These are phyloP conservation scores for Calosoma granatense DNA, from an alignment of 1,140 invertebrate species.

Conservation along the genomic window DNA sequence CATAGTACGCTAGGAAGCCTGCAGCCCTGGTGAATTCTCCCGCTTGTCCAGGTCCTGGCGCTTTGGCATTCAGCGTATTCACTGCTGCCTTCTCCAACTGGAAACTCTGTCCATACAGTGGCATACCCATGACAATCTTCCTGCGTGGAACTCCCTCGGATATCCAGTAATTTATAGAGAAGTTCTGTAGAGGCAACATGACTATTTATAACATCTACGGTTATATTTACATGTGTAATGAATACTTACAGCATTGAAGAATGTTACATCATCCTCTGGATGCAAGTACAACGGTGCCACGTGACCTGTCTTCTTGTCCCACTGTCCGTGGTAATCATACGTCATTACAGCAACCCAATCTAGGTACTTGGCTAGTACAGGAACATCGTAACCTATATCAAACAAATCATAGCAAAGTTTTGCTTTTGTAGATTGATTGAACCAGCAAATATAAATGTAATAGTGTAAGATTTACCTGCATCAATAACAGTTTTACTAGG, in stretches of 20 bases:
- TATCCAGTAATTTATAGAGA: conserved; percentile 81
- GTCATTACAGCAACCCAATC: conserved; percentile 81
- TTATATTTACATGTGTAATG: background rate
- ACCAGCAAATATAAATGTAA: background rate
- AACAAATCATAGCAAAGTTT: background rate
- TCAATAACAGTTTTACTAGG: conserved; percentile 83
- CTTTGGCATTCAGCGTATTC: conserved; percentile 61
- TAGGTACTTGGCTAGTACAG: conserved; percentile 55
- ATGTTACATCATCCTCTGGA: conserved; percentile 63
- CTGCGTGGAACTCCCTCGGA: conserved; percentile 65
- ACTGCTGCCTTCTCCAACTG: conserved; percentile 45
- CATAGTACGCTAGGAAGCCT: conserved; percentile 83
- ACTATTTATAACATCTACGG: background rate
- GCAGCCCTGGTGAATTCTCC: conserved; percentile 73
- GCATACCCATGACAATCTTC: conserved; percentile 82
- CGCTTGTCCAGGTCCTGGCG: conserved; percentile 60
- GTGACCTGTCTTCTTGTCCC: conserved; percentile 76
- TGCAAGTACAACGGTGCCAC: conserved; percentile 72
- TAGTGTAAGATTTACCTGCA: conserved; percentile 35
- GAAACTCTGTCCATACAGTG: conserved; percentile 83
- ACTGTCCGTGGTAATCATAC: conserved; percentile 79
- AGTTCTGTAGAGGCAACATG: conserved; percentile 51
- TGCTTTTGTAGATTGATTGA: background rate
- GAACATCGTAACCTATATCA: conserved; percentile 60
- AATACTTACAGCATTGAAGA: conserved; percentile 53